Evolutionary conservation across 2,888 invertebrate genomes (phyloP), one percentile per base, ranked within the genome.

Genomic region (Drosophila dives): DNA sequence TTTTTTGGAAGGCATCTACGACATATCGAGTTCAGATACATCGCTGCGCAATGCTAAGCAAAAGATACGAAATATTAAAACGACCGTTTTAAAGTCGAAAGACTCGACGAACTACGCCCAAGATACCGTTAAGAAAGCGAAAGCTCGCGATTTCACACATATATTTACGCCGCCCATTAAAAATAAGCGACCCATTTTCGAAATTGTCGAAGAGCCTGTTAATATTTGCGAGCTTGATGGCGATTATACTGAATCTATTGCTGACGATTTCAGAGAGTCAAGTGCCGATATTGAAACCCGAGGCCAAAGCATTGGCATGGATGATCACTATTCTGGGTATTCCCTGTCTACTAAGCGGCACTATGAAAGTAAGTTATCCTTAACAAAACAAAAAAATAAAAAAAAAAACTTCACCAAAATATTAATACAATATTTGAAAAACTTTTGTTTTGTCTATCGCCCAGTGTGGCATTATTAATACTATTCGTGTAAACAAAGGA

Each of bases 271-370:
- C 83, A 87, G 88, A 81, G 92, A 92, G 77, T 75, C 89, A 80
- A 89, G 90, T 86, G 90, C 90, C 76, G 91, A 89, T 74, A 70
- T 88, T 65, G 91, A 91, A 80, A 87, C 85, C 72, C 88, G 91
- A 75, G 92, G 83, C 73, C 90, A 87, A 76, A 91, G 90, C 77
- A 77, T 90, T 83, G 85, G 82, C 77, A 92, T 91, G 92, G 92
- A 92, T 87, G 92, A 92, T 77, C 86, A 91, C 80, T 89, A 86
- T 75, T 94, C 95, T 81, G 93, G 93, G 84, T 94, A 95, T 87
- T 95, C 93, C 75, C 94, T 94, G 93, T 94, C 94, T 92, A 95
- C 95, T 40, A 94, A 95, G 90, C 94, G 94, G 93, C 94, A 94
- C 51, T 74, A 75, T 73, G 90, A 91, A 80, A 74, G 90, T 90